Conservation (phyloP, 2,113 vertebrate genomes). For the Cyprinodon tularosa region DNA sequence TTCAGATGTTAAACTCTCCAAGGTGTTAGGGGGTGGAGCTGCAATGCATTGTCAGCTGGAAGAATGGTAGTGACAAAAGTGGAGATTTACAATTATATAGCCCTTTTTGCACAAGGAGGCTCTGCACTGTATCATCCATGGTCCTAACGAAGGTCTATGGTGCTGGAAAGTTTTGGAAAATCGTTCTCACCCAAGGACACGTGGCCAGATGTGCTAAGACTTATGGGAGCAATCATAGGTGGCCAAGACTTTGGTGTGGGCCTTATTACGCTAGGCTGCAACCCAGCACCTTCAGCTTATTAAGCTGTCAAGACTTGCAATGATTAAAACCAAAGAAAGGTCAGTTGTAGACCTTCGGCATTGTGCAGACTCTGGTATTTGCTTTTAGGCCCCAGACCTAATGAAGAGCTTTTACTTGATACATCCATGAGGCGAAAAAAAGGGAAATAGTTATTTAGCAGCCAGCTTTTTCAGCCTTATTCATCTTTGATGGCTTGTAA, state of each 20-base stretch:
- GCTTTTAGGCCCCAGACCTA: constrained; percentile 88
- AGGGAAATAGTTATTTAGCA: constrained; percentile 85
- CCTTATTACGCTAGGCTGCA: constrained; percentile 98
- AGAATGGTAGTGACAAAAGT: constrained; percentile 38
- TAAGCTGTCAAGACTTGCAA: constrained; percentile 97
- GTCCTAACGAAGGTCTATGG: constrained; percentile 87
- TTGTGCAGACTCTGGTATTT: constrained; percentile 90
- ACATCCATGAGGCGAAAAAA: constrained; percentile 80
- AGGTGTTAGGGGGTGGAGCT: constrained; percentile 36
- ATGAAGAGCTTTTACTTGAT: constrained; percentile 89
- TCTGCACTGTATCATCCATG: constrained; percentile 82
- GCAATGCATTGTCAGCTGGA: constrained; percentile 40
- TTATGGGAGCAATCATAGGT: constrained; percentile 99
- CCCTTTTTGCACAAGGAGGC: constrained; percentile 76
- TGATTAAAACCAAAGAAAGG: constrained; percentile 99
- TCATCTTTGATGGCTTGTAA: constrained; percentile 70
- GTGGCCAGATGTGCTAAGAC: constrained; percentile 95
- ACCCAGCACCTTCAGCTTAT: constrained; percentile 99
- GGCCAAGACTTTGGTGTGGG: constrained; percentile 90
- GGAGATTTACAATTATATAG: constrained; percentile 43
- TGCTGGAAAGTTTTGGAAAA: constrained; percentile 94
- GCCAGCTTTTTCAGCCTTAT: constrained; percentile 78
- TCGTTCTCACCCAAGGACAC: constrained; percentile 94
- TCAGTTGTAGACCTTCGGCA: constrained; percentile 91
- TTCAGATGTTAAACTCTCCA: constrained; percentile 71